Conservation (phyloP, 2,888 invertebrate species). For the Scaptomyza reducta region DNA sequence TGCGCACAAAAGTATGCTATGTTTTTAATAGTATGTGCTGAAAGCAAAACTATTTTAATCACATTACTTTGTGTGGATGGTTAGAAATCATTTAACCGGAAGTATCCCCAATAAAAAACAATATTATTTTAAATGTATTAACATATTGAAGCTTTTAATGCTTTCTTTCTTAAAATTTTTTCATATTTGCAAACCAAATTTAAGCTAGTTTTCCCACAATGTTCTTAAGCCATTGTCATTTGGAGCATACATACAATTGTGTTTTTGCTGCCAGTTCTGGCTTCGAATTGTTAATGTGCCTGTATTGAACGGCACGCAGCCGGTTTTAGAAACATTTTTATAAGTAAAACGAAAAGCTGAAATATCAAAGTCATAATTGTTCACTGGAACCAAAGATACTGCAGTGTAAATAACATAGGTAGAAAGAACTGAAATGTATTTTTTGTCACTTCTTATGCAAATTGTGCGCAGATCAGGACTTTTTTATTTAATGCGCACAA, state of each 20-base stretch:
- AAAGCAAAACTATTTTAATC: too few species aligned
- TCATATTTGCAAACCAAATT: too few species aligned
- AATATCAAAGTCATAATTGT: not conserved
- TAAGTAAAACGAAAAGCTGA: not conserved
- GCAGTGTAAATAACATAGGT: not conserved
- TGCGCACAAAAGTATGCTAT: constrained; percentile 4
- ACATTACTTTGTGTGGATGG: not conserved
- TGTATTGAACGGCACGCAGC: too few species aligned
- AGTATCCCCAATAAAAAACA: too few species aligned
- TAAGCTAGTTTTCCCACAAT: not conserved
- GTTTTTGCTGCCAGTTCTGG: too few species aligned
- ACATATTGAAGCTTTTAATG: too few species aligned
- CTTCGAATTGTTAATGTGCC: too few species aligned
- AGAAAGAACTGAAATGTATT: not conserved
- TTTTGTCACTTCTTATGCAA: not conserved
- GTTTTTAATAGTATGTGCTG: not conserved
- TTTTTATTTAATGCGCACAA: not conserved
- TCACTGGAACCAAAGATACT: not conserved
- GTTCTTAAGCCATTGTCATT: constrained; percentile 2
- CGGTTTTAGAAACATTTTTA: not conserved
- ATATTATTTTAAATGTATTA: too few species aligned
- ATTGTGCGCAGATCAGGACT: too few species aligned
- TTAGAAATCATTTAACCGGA: not conserved
- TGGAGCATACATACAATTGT: too few species aligned
- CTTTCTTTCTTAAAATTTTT: too few species aligned